Evolutionary conservation across 2,113 vertebrate genomes (phyloP), one percentile per base, ranked within the genome.

Genomic region (Hiodon alosoides): DNA sequence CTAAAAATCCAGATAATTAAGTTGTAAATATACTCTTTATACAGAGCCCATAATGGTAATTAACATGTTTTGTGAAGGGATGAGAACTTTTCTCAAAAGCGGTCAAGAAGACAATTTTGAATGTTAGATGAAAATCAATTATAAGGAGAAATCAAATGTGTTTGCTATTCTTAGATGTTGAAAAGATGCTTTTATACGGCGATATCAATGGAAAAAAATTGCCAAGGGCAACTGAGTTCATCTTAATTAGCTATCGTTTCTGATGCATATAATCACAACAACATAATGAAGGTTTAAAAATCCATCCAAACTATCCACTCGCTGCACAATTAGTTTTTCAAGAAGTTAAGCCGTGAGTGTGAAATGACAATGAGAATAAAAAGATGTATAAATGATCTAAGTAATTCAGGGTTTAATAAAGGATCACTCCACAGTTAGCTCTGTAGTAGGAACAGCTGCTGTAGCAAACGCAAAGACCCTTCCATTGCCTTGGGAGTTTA

Each of bases 1-100:
- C 86, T 81, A 88, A 89, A 83, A 90, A 89, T 92, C 87, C 85
- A 85, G 86, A 89, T 91, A 92, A 92, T 92, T 89, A 91, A 89
- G 83, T 81, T 87, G 84, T 84, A 90, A 83, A 90, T 89, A 91
- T 91, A 89, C 87, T 89, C 89, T 92, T 91, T 91, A 89, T 89
- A 78, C 83, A 69, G 73, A 73, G 81, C 79, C 85, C 81, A 81
- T 67, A 86, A 89, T 87, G 84, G 89, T 89, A 92, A 92, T 92
- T 92, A 92, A 89, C 83, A 90, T 87, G 86, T 90, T 90, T 89
- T 90, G 87, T 90, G 85, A 80, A 83, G 79, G 87, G 90, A 87
- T 90, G 84, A 87, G 90, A 92, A 92, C 91, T 92, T 92, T 91
- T 66, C 88, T 88, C 83, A 61, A 81, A 89, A 84, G 83, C 83